These are phyloP conservation scores for Stylophora pistillata DNA, from an alignment of 64 coral and sea anemone species.

Conservation along the genomic window DNA sequence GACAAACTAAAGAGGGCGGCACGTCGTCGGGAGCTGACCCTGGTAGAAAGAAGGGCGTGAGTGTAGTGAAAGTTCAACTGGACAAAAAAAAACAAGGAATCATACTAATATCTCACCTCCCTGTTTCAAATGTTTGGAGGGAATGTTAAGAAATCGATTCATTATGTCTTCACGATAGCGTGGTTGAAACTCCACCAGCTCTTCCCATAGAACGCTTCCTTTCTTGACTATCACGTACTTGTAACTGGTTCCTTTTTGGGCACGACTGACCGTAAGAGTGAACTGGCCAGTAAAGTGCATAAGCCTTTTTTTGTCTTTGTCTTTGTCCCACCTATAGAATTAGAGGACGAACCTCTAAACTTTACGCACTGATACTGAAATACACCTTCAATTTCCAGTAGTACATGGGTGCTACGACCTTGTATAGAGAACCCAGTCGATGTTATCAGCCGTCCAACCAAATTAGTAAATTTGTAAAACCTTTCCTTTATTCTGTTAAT, in stretches of 20 bases:
- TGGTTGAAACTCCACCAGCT: neutral
- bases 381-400: neutral
- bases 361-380: neutral
- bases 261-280: neutral
- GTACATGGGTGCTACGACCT: neutral
- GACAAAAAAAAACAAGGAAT: too few relatives aligned
- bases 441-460: too few relatives aligned
- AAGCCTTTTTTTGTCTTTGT: neutral
- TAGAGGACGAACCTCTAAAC: neutral
- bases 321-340: neutral
- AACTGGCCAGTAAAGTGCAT: neutral
- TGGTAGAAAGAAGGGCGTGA: too few relatives aligned
- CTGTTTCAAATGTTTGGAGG: too few relatives aligned
- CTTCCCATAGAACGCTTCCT: neutral
- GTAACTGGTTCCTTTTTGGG: neutral
- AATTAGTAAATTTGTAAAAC: too few relatives aligned
- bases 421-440: neutral
- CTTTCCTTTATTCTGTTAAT: too few relatives aligned
- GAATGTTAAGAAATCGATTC: too few relatives aligned
- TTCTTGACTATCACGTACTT: neutral
- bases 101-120: too few relatives aligned
- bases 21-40: too few relatives aligned
- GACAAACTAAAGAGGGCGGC: too few relatives aligned
- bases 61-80: too few relatives aligned
- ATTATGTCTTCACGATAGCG: too few relatives aligned